A percentile compares a stretch with the other conserved stretches of the same genome.
These are phyloP conservation scores for Neosalanx taihuensis DNA, from an alignment of 2,797 vertebrate species.

Conservation along the genomic window DNA sequence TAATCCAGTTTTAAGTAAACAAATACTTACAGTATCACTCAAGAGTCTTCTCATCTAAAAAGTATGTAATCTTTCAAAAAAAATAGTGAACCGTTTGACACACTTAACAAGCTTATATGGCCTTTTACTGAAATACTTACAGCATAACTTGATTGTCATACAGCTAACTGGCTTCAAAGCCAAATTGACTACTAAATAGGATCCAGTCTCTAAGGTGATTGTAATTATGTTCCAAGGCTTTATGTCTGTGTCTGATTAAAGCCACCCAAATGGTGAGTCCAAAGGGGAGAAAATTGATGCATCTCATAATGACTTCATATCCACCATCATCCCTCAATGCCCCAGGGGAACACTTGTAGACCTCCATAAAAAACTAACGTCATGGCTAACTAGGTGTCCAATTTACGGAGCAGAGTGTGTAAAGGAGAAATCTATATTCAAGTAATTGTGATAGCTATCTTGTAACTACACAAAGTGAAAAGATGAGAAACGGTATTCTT, in stretches of 20 bases:
- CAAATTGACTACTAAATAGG: not conserved
- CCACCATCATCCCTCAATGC: constrained; percentile 46
- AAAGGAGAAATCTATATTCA: constrained; percentile 26
- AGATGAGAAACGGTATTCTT: too few relatives aligned
- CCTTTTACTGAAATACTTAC: not conserved
- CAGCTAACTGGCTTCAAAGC: not conserved
- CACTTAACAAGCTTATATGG: not conserved
- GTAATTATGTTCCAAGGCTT: not conserved
- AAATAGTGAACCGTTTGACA: not conserved
- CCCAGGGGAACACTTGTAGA: constrained; percentile 34
- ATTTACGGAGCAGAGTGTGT: constrained; percentile 28
- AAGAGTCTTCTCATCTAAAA: constrained; percentile 7
- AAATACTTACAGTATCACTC: constrained; percentile 18
- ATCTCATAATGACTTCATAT: constrained; percentile 48
- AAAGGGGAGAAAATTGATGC: constrained; percentile 45
- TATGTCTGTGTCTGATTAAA: constrained; percentile 36
- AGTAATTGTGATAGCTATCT: constrained; percentile 18
- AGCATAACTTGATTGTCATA: not conserved
- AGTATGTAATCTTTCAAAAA: not conserved
- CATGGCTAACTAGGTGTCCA: constrained; percentile 28
- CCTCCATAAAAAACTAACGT: constrained; percentile 31
- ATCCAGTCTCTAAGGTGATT: constrained; percentile 25
- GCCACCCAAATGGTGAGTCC: constrained; percentile 16
- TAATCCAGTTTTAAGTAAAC: constrained; percentile 36
- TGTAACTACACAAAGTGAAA: not conserved